Percentiles rank a stretch among this genome's conserved stretches.
phyloP scores from a whole-genome alignment of 2,797 vertebrate species.

The Hippocampus kuda region DNA sequence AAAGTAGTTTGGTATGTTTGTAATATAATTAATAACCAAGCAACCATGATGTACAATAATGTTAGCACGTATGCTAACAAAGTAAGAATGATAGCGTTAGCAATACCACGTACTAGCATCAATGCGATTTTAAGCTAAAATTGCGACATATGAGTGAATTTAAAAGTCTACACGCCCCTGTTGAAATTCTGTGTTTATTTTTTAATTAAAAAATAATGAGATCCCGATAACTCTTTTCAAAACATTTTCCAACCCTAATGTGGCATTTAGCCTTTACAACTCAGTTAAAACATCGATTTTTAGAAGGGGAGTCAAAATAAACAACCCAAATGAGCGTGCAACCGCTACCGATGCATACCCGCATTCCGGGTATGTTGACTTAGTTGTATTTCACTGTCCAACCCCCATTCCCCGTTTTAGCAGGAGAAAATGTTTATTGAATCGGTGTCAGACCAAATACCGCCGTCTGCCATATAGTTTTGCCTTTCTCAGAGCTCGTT shows the following conservation, averaged over 20 bases:
- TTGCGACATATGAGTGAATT: not conserved
- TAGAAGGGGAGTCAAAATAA: not conserved
- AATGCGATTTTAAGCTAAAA: not conserved
- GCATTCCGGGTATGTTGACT: not conserved
- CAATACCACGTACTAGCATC: not conserved
- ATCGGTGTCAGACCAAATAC: not conserved
- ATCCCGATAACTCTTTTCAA: not conserved
- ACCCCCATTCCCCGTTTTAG: not conserved
- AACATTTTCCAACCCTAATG: not conserved
- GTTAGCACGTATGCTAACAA: not conserved
- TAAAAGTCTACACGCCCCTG: not conserved
- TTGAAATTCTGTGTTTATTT: not conserved
- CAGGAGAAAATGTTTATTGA: not conserved
- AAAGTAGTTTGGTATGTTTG: not conserved
- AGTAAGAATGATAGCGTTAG: not conserved
- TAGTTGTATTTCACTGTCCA: not conserved
- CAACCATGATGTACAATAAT: not conserved
- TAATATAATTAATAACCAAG: not conserved
- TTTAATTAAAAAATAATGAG: not conserved
- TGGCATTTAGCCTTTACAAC: not conserved
- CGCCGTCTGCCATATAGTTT: not conserved
- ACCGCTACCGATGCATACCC: no score
- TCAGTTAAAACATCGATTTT: not conserved
- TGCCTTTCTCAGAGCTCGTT: slow-evolving; percentile 32
- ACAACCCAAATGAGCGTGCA: not conserved